phyloP scores from a whole-genome alignment of 2,888 invertebrate genomes.

The Tipula helvola region DNA sequence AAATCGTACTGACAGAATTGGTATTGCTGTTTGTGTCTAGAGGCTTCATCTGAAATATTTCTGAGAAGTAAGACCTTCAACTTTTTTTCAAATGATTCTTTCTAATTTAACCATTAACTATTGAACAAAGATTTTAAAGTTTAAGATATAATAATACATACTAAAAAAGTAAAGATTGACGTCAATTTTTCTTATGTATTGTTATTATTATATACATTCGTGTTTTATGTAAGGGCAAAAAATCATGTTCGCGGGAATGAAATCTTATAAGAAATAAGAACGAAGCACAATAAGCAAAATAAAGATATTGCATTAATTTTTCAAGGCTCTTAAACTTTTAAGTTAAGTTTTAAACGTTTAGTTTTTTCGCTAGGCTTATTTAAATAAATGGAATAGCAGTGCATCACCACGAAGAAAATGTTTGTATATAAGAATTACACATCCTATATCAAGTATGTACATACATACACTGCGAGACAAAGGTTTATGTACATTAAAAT shows the following conservation, averaged over 20 bases:
- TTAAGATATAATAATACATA: neutral
- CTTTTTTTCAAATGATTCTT: neutral
- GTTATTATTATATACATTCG: neutral
- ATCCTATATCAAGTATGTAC: neutral
- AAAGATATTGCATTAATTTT: slow-evolving; percentile 8
- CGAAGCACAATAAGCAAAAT: neutral
- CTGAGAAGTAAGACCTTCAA: neutral
- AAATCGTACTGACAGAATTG: neutral
- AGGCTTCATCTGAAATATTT: neutral
- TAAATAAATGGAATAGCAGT: neutral
- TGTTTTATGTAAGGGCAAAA: neutral
- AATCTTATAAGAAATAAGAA: slow-evolving; percentile 5
- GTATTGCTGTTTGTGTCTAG: neutral
- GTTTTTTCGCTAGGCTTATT: neutral
- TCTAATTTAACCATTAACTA: neutral
- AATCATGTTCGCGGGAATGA: neutral
- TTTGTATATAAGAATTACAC: neutral
- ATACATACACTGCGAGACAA: neutral
- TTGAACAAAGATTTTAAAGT: neutral
- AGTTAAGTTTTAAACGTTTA: too few relatives aligned
- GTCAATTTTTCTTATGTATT: slow-evolving; percentile 4
- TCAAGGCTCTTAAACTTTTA: slow-evolving; percentile 6
- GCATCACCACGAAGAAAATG: neutral
- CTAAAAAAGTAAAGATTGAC: neutral
- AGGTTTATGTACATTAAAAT: neutral